Conservation (phyloP, 1,140 invertebrate genomes). For the Myzus persicae region DNA sequence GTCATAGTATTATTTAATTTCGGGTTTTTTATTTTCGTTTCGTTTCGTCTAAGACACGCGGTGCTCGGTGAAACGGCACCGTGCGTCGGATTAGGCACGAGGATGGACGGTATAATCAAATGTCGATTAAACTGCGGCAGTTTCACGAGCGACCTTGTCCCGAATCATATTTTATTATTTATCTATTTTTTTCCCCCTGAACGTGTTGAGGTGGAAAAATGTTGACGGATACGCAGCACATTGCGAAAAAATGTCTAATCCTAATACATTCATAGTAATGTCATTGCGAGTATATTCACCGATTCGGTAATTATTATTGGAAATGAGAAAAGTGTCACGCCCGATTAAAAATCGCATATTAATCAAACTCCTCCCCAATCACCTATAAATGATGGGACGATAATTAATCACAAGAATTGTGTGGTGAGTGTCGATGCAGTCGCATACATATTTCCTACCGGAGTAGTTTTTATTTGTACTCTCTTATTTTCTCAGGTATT, state of each 20-base stretch:
- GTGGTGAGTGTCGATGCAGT: neutral
- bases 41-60: neutral
- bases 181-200: neutral
- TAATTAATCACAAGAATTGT: neutral
- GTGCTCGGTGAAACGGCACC: neutral
- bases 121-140: constrained; percentile 8
- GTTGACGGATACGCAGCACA: neutral
- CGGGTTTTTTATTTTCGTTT: neutral
- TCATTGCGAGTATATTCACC: neutral
- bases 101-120: neutral
- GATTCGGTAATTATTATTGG: neutral
- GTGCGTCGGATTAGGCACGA: neutral
- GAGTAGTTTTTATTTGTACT: neutral
- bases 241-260: neutral
- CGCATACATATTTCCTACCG: neutral
- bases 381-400: neutral
- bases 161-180: constrained; percentile 20
- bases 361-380: too few relatives aligned
- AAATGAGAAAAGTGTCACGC: neutral
- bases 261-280: neutral
- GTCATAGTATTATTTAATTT: neutral
- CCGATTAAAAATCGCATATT: neutral
- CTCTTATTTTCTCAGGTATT: neutral
- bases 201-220: constrained; percentile 23
- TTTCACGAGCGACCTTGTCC: constrained; percentile 20